Evolutionary conservation across 2,797 vertebrate species (phyloP), one percentile per base, ranked within the genome.

Genomic region (Labeo calbasu): DNA sequence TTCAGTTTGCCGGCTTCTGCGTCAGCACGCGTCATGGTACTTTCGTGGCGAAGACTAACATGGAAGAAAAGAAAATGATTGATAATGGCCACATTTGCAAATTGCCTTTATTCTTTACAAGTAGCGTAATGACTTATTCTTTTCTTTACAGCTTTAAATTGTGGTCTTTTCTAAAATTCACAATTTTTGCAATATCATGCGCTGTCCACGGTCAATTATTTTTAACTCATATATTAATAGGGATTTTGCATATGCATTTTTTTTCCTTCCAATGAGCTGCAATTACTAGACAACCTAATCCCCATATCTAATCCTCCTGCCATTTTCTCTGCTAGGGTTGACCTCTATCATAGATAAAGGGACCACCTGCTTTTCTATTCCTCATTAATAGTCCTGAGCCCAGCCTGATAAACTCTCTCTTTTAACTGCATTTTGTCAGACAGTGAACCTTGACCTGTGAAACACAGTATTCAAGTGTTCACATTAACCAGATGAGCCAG

Each of bases 211-310:
- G 85, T 88, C 36, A 28, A 19, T 75, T 21, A 55, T 36, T 36
- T 32, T 28, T n/a, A 77, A 57, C 92, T 92, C 89, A 87, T 88
- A 10, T 89, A 93, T 91, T 94, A 90, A 86, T 89, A 77, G 84
- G 79, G 86, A 90, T 86, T 88, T 88, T 88, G 85, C 93, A 91
- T 94, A 85, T 88, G 11, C 2, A 53, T 79, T 46, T 79, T 71
- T 94, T 92, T 87, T 86, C 85, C 57, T 86, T 19, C 91, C 82
- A 83, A 50, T 69, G 59, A 68, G 61, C 86, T 88, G 15, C 92
- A 95, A 94, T 95, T 93, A 94, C 85, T 84, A 91, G 90, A 90
- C 86, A 76, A 84, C 85, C 91, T 93, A 94, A 94, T 94, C 94
- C 93, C 89, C 90, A 89, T 86, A 88, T 86, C 86, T 92, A 69